Evolutionary conservation across 2,113 vertebrate genomes (phyloP).

Genomic region (Crotalus viridis): DNA sequence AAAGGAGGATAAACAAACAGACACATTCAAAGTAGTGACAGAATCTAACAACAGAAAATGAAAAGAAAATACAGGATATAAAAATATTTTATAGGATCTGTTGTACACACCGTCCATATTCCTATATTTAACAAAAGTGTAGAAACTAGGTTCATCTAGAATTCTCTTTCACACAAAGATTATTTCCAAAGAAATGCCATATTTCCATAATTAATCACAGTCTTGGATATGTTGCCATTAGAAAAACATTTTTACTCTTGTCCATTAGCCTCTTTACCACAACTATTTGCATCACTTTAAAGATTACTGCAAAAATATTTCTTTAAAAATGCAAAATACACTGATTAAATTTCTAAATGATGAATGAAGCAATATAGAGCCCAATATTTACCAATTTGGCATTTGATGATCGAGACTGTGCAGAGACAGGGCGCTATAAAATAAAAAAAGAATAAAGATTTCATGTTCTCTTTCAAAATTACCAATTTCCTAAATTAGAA

Average conservation of each 20-base stretch:
- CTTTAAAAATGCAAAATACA: not conserved
- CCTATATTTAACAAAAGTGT: not conserved
- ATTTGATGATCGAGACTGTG: constrained; percentile 60
- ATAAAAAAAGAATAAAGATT: constrained; percentile 60
- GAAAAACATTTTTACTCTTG: not conserved
- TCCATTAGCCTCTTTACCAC: not conserved
- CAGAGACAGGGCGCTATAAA: constrained; percentile 74
- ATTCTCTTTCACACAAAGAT: not conserved
- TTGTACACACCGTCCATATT: not conserved
- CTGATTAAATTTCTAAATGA: not conserved
- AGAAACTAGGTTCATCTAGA: not conserved
- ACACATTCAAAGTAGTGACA: not conserved
- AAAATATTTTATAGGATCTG: not conserved
- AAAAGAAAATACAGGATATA: not conserved
- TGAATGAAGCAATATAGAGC: constrained; percentile 29
- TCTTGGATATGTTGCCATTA: not conserved
- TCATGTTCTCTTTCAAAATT: constrained; percentile 39
- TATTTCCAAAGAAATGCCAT: not conserved
- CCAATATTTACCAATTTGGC: constrained; percentile 69
- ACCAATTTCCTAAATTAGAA: constrained; percentile 18
- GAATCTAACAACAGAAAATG: not conserved
- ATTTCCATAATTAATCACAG: not conserved
- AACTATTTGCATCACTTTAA: not conserved
- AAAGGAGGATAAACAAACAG: not conserved
- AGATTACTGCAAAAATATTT: not conserved